phyloP scores from a whole-genome alignment of 2,888 invertebrate genomes.

The Ectemnius continuus region DNA sequence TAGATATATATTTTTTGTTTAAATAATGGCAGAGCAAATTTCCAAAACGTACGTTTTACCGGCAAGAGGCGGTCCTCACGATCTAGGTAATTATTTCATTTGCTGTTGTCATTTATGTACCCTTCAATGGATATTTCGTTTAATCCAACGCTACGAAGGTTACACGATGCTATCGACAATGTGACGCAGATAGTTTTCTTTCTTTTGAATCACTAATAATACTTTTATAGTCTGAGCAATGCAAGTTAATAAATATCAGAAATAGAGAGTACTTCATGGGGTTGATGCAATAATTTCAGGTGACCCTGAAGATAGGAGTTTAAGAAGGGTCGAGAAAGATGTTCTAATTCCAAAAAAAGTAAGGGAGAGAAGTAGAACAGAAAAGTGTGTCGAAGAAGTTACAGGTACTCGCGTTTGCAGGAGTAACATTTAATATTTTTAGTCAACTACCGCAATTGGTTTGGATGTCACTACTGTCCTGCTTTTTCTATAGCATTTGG shows the following conservation, averaged over 20 bases:
- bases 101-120: neutral
- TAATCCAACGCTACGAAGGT: neutral
- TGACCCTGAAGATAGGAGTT: conserved; percentile 89
- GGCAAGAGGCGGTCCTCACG: conserved; percentile 48
- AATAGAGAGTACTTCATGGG: neutral
- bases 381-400: conserved; percentile 88
- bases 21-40: neutral
- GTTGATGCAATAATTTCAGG: conserved; percentile 79
- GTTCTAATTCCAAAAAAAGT: conserved; percentile 94
- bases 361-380: conserved; percentile 87
- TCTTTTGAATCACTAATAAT: too few species aligned
- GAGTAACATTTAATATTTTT: neutral
- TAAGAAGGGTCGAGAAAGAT: conserved; percentile 93
- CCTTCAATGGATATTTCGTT: neutral
- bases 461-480: conserved; percentile 14
- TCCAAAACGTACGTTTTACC: too few species aligned
- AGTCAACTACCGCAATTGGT: conserved; percentile 9
- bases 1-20: too few species aligned
- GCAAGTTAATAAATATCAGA: neutral
- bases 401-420: conserved; percentile 76
- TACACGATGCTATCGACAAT: too few species aligned
- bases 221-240: neutral
- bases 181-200: too few species aligned
- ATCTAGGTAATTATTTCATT: conserved; percentile 52
- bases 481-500: conserved; percentile 77